Base-by-base conservation (phyloP, 2,113 vertebrate genomes). In the Microcebus ravelobensis region DNA sequence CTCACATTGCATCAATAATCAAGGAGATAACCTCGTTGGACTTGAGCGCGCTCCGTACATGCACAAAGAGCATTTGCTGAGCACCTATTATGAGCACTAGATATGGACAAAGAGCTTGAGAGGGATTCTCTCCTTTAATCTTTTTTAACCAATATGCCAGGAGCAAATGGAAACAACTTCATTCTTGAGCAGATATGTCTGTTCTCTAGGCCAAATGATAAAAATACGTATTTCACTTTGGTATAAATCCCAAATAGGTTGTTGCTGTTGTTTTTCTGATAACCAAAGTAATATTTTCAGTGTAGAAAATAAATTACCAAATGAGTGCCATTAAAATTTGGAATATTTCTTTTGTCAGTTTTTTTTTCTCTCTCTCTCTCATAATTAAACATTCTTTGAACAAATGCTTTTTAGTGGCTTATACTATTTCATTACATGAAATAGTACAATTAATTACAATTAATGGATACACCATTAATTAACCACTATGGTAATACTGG, bases 361-460 rank as follows among this genome's bases (percentile, higher is more conserved):
- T 88, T n/a, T 50, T 42, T 42, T 42, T 6, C 34, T 91, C 39
- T 77, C 15, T 90, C 18, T 84, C 27, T 91, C 36, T 87, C 27
- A 10, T 36, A 61, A 91, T 50, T 27, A 88, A 95, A 55, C 23
- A 88, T 52, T 73, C 61, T 15, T 84, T 55, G 65, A 76, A 71
- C 18, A 45, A 68, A 89, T 91, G 57, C 48, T 52, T 86, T 95
- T 85, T 85, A 85, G 52, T 93, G 65, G 59, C 18, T 65, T 71
- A 65, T 39, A 18, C 36, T 86, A 48, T 96, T 77, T 91, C 14
- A 74, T 88, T 68, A 61, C 52, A 59, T 42, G 42, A 42, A 42
- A 42, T 42, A 42, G 42, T 42, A 42, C 6, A 6, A 42, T 42
- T 6, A 42, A 42, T 42, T 42, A 42, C 42, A 42, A 42, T 42